Evolutionary conservation across 1,140 invertebrate species (phyloP).

Genomic region (Orchestia grillus): DNA sequence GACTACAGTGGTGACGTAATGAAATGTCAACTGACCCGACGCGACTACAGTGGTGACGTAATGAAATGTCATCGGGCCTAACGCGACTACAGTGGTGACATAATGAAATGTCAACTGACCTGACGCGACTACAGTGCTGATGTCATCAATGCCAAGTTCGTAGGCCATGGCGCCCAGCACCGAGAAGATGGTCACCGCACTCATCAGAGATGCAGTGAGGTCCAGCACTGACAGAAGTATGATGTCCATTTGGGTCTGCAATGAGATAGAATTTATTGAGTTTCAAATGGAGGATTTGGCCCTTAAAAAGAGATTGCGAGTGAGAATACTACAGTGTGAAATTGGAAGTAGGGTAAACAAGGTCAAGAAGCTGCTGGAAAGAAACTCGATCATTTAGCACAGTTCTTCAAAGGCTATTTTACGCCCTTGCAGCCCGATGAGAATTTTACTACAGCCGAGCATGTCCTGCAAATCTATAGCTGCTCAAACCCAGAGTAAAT

Average conservation of each 20-base stretch:
- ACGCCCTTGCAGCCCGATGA: too few relatives aligned
- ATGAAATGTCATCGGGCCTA: too few relatives aligned
- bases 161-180: slow-evolving; percentile 72
- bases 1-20: too few relatives aligned
- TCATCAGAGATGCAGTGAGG: slow-evolving; percentile 72
- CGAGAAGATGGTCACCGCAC: slow-evolving; percentile 73
- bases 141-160: slow-evolving; percentile 79
- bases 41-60: too few relatives aligned
- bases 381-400: too few relatives aligned
- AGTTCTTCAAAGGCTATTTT: too few relatives aligned
- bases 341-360: too few relatives aligned
- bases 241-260: slow-evolving; percentile 70
- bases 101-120: slow-evolving; percentile 71
- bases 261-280: not conserved
- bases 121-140: slow-evolving; percentile 81
- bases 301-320: not conserved
- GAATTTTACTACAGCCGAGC: too few relatives aligned
- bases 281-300: not conserved
- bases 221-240: slow-evolving; percentile 72
- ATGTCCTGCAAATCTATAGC: too few relatives aligned
- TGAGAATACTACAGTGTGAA: not conserved
- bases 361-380: not conserved
- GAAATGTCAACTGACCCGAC: too few relatives aligned
- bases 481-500: too few relatives aligned
- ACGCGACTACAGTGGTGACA: too few relatives aligned